Base-by-base conservation (phyloP, 2,888 invertebrate species). In the Hirtodrosophila cameraria region DNA sequence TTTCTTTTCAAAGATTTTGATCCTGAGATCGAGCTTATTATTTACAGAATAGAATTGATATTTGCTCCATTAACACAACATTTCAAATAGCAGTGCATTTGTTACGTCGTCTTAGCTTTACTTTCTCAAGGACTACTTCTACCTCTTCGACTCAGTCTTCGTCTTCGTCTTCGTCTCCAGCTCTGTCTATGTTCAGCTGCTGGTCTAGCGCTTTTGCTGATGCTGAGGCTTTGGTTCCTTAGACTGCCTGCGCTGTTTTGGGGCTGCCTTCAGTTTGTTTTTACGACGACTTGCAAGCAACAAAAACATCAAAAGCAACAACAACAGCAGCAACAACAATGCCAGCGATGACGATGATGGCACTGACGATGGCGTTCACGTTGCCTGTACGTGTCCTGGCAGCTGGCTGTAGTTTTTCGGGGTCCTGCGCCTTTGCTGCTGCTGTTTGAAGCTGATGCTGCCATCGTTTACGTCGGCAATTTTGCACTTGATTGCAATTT, bases 401-500 rank as follows among this genome's bases (percentile, higher is more conserved):
- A 82, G 82, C 81, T 76, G 81, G 65, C 68, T 80, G 84, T 77
- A 87, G 63, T 79, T 79, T 45, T 66, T 59, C 38, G 25, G 52
- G 46, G 13, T 61, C 16, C 16, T 13, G 42, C 30, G 36, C 15
- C 20, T 28, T 18, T 15, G 55, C 27, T 31, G 28, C 35, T 50
- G 45, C 45, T 33, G 13, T 25, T 42, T 23, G 46, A 18, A 28
- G 33, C 36, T 28, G 33, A 23, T 33, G 63, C 55, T 53, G 85
- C 72, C 77, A 69, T 79, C 78, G 75, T 86, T 88, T 86, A 85
- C 84, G 87, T 88, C 86, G 88, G 87, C 88, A 88, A 88, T 88
- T 88, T 88, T 86, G 80, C 89, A 88, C 77, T 88, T 89, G 89
- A 88, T 88, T 88, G 88, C 87, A 86, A 78, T 76, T 84, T 84